Percentiles rank a stretch among this genome's conserved stretches.
Conservation (phyloP, 2,113 vertebrate genomes). For the Leptosomus discolor region DNA sequence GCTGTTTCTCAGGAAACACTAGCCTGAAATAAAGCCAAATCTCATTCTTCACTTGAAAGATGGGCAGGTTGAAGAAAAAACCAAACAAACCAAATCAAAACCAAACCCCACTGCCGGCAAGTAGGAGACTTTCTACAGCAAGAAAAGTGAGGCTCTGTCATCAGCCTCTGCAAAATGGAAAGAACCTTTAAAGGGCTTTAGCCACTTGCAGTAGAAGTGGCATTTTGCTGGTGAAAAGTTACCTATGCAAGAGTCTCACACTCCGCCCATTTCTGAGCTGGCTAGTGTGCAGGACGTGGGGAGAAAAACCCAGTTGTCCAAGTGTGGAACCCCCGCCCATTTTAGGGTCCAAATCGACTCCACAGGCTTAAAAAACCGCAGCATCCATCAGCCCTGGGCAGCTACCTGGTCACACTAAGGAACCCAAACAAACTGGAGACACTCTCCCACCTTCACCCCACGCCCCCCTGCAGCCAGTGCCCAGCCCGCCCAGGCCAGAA, state of each 20-base stretch:
- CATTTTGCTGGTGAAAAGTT: neutral
- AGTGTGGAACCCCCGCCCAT: neutral
- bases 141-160: neutral
- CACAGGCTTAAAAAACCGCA: neutral
- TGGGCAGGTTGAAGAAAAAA: neutral
- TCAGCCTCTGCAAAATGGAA: neutral
- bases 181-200: neutral
- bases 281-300: rapidly evolving
- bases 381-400: neutral
- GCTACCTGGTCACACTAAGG: rapidly evolving
- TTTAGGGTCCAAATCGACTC: neutral
- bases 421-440: neutral
- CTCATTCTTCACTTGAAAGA: neutral
- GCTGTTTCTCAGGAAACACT: neutral
- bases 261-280: neutral
- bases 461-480: neutral
- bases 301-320: neutral
- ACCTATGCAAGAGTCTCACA: rapidly evolving
- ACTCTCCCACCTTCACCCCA: rapidly evolving
- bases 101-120: neutral
- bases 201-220: rapidly evolving
- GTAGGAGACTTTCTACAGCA: neutral
- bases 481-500: neutral
- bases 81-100: neutral
- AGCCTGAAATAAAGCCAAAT: neutral